Evolutionary conservation across 2,888 invertebrate species (phyloP).

Genomic region (Phragmatobia fuliginosa): DNA sequence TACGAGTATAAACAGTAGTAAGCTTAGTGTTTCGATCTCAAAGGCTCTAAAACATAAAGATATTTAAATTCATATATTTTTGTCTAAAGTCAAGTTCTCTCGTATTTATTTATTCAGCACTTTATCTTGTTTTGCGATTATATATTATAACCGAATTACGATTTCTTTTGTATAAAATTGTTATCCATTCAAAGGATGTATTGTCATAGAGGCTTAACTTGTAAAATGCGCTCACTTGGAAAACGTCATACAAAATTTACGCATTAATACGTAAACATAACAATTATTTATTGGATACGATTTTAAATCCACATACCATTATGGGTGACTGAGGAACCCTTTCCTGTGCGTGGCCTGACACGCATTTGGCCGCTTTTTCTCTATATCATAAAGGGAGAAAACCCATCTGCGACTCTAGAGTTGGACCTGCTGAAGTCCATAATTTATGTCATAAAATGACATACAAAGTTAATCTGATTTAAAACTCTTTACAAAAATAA

Average conservation of each 20-base stretch:
- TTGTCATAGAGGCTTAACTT: too few species aligned
- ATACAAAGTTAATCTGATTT: background rate
- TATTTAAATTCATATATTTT: background rate
- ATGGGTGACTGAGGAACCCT: too few species aligned
- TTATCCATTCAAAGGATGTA: background rate
- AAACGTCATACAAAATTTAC: too few species aligned
- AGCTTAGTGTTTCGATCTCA: too few species aligned
- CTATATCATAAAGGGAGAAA: background rate
- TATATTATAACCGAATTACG: background rate
- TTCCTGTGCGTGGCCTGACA: too few species aligned
- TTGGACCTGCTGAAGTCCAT: background rate
- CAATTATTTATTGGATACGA: too few species aligned
- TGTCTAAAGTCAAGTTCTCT: background rate
- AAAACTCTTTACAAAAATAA: background rate
- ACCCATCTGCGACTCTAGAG: background rate
- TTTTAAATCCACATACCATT: too few species aligned
- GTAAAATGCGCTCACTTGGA: too few species aligned
- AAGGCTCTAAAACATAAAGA: background rate
- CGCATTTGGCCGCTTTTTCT: too few species aligned
- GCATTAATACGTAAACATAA: too few species aligned
- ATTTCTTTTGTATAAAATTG: background rate
- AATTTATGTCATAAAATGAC: background rate
- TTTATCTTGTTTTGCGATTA: background rate
- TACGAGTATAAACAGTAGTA: too few species aligned
- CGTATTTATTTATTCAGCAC: background rate